Base-by-base conservation (phyloP, 2,888 invertebrate genomes). In the Linnaemya tessellans region DNA sequence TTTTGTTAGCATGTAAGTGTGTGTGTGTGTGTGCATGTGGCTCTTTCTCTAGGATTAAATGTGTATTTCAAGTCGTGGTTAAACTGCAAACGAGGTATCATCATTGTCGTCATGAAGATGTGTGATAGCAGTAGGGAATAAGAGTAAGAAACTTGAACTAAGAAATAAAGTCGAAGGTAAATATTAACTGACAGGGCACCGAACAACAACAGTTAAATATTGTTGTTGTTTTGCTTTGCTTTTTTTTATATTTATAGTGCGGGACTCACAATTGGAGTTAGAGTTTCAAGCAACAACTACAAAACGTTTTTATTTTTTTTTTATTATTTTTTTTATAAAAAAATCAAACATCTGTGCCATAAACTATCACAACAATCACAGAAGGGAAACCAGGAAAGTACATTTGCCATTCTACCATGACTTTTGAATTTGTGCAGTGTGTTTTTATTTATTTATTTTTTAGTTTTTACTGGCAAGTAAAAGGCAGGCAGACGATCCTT, bases 271-370 rank as follows among this genome's bases (percentile, higher is more conserved):
- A 49, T 71, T 51, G 58, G 75, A 80, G 71, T 80, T 71, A 65
- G 35, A 71, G 46, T 54, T 51, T 49, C 41, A 25, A 56, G 30
- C 67, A 67, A 43, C 41, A 60, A 80, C 71, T n/a, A 80, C 60
- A 70, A 51, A 38, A 78, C 25, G 60, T 68, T 60, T 70, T 51
- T 51, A 51, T 20, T 51, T 38, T 46, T 15, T 7, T 22, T 41
- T 68, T 60, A n/a, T 49, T 56, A 20, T 77, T 41, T 77, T 43
- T 35, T 18, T 10, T 9, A 41, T 25, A 56, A 56, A 73, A 74
- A 79, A 85, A 82, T 85, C 82, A 82, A 85, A 85, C 87, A 87
- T 87, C 86, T 86, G 87, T 86, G 78, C 84, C 80, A 87, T 86
- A 86, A 86, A 78, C 78, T 82, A 82, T 83, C 67, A 80, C 67